Evolutionary conservation across 2,113 vertebrate genomes (phyloP), one percentile per base, ranked within the genome.

Genomic region (Tychaedon coryphoeus): DNA sequence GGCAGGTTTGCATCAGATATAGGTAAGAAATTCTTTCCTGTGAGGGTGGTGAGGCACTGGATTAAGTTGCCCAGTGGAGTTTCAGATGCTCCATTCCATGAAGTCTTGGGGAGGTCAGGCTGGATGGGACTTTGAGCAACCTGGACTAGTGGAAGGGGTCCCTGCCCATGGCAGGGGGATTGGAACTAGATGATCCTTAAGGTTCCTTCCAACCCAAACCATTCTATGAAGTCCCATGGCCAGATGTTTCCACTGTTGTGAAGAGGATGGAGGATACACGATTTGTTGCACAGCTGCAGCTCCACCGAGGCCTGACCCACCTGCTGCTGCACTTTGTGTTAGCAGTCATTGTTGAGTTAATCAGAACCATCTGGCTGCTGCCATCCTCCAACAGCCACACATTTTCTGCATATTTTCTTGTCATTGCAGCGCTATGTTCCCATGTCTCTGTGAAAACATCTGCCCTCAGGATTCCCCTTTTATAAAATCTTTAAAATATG

Each of bases 371-470:
- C 77, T 95, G 92, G 56, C 48, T 90, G 76, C 70, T 95, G 86
- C 93, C 87, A 79, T 89, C 40, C 58, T 89, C 78, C 83, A 83
- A 82, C 40, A 95, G 57, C 31, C 28, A 7, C 69, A 62, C 17
- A 83, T 96, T 96, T 92, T 90, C 91, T 85, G 76, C 73, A 92
- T 93, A 47, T 81, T 96, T 95, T 53, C 77, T 87, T 90, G 84
- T 73, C 72, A 33, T 85, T 94, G 91, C 50, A 73, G 54, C 73
- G 58, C 77, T 92, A 73, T 60, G 45, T 94, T 92, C 61, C 0
- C 1, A 25, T 62, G 18, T 70, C 79, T 96, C 94, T 53, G 62
- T 85, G 82, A 96, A 95, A 92, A 95, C 83, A 77, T 93, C 91
- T 93, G 90, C 89, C 76, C 56, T 48, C 33, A 96, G 90, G 86